phyloP scores from a whole-genome alignment of 2,113 vertebrate genomes.

The Python bivittatus region DNA sequence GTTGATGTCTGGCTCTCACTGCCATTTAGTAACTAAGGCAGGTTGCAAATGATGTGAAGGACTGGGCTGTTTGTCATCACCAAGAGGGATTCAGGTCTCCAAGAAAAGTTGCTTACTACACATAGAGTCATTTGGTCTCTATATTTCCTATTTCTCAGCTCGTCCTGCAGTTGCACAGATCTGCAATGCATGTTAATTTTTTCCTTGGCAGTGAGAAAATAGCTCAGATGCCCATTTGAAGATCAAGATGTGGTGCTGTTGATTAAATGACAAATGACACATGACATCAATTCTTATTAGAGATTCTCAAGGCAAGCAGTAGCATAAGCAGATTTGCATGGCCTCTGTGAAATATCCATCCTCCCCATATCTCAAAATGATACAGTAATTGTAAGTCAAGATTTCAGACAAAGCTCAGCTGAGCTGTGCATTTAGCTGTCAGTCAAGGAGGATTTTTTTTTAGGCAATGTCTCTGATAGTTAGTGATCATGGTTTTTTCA shows the following conservation, averaged over 20 bases:
- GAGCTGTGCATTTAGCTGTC: slow-evolving; percentile 61
- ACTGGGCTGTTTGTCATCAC: not conserved
- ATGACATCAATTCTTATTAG: slow-evolving; percentile 78
- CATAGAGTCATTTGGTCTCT: not conserved
- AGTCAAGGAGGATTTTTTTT: slow-evolving; percentile 55
- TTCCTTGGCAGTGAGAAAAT: slow-evolving; percentile 63
- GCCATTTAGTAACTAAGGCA: not conserved
- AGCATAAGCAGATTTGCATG: slow-evolving; percentile 63
- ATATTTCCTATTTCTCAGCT: slow-evolving; percentile 60
- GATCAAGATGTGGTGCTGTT: slow-evolving; percentile 74
- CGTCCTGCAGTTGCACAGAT: slow-evolving; percentile 56
- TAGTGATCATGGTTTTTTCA: slow-evolving; percentile 69
- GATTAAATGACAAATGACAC: slow-evolving; percentile 79
- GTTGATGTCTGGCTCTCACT: not conserved
- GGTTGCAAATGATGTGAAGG: not conserved
- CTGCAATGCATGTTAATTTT: slow-evolving; percentile 59
- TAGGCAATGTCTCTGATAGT: slow-evolving; percentile 61
- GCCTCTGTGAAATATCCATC: slow-evolving; percentile 51
- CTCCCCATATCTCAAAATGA: slow-evolving; percentile 60
- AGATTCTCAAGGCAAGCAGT: slow-evolving; percentile 58
- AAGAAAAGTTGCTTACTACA: not conserved
- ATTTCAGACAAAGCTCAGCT: slow-evolving; percentile 56
- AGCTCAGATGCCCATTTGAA: slow-evolving; percentile 62
- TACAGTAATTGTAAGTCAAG: slow-evolving; percentile 62
- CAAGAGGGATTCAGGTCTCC: not conserved